These are phyloP conservation scores for Phaedon cochleariae DNA, from an alignment of 2,888 invertebrate genomes.

Conservation along the genomic window DNA sequence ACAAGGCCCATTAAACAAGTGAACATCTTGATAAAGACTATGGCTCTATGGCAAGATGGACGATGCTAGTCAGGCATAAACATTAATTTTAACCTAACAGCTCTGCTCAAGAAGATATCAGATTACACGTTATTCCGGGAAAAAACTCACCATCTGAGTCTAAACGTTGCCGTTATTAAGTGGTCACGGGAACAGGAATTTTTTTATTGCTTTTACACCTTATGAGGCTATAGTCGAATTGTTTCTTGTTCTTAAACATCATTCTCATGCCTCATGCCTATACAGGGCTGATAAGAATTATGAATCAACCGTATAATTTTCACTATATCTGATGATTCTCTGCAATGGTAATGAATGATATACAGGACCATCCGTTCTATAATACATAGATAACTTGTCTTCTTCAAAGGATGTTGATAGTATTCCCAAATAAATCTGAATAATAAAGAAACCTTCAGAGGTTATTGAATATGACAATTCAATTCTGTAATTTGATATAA, in stretches of 20 bases:
- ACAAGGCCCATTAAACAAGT: constrained; percentile 62
- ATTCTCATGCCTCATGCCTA: no score
- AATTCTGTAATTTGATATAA: no score
- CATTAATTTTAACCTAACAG: constrained; percentile 63
- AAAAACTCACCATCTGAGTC: constrained; percentile 56
- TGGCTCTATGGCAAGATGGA: constrained; percentile 60
- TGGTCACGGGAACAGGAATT: constrained; percentile 53
- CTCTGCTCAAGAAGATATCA: constrained; percentile 59
- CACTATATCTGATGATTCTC: no score
- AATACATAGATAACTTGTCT: no score
- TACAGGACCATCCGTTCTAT: no score
- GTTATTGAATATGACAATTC: no score
- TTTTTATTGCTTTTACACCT: constrained; percentile 46
- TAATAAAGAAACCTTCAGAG: no score
- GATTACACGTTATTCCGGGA: constrained; percentile 60
- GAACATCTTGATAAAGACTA: constrained; percentile 63
- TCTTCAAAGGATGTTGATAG: no score
- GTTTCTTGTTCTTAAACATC: not conserved
- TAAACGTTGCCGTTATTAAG: constrained; percentile 56
- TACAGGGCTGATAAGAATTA: no score
- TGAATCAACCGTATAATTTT: no score
- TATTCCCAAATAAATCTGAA: no score
- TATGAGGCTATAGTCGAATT: constrained; percentile 39
- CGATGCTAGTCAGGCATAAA: constrained; percentile 60
- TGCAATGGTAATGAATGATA: no score